Percentiles rank a stretch among this genome's conserved stretches.
Conservation (phyloP, 2,113 vertebrate genomes). For the Cinclus cinclus region DNA sequence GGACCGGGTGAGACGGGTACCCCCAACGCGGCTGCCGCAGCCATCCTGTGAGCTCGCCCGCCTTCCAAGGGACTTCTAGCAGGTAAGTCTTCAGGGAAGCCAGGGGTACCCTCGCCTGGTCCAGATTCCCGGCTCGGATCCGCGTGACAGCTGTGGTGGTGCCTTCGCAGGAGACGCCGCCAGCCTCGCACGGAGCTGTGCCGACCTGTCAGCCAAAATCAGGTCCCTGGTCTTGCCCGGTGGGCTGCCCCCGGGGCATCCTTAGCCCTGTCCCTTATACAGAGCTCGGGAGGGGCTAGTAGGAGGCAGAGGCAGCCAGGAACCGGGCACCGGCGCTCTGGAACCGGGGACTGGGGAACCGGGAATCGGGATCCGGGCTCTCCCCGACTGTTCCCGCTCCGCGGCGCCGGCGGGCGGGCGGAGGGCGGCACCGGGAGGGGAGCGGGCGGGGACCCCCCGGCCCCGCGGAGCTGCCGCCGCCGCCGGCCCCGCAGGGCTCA, state of each 20-base stretch:
- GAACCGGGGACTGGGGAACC: neutral
- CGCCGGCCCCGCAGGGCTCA: neutral
- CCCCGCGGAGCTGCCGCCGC: too few relatives aligned
- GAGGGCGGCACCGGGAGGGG: neutral
- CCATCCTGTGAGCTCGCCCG: neutral
- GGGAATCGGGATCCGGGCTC: neutral
- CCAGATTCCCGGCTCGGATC: neutral
- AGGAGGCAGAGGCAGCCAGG: neutral
- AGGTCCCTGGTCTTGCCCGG: neutral
- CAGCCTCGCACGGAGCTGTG: neutral
- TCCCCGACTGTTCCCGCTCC: neutral
- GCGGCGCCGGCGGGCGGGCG: neutral
- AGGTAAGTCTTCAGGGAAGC: neutral
- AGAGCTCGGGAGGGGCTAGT: neutral
- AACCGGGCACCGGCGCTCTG: neutral
- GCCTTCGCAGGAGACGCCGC: neutral
- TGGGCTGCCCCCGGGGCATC: neutral
- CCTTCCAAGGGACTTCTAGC: neutral
- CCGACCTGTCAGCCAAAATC: neutral
- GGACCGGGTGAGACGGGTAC: neutral
- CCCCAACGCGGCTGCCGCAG: neutral
- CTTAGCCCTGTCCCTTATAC: neutral
- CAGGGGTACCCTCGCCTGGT: neutral
- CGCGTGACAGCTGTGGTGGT: neutral
- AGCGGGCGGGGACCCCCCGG: neutral